Evolutionary conservation across 2,888 invertebrate species (phyloP), one percentile per base, ranked within the genome.

Genomic region (Matsumyia berberina): DNA sequence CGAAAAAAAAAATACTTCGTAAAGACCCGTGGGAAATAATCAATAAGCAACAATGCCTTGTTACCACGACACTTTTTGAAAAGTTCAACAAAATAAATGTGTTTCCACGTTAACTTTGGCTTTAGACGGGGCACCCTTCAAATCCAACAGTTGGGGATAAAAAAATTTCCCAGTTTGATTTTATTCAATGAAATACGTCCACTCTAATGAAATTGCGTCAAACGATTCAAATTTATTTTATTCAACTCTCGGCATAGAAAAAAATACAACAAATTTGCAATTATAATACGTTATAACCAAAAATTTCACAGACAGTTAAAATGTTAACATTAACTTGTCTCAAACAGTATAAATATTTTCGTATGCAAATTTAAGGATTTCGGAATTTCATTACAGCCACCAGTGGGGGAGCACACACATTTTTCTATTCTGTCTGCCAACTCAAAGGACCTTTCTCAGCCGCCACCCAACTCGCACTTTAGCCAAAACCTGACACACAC

Each of bases 361-460:
- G 42, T 78, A 82, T 78, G 82, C 60, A 72, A 82, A 82, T 82
- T 66, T 33, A 55, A 46, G 66, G 53, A 78, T 82, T 83, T 73
- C 35, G 62, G 78, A 83, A 83, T 83, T 83, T 78, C 78, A 78
- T 83, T 78, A 78, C 73, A 78, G 44, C 51, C 35, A 69, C 17
- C 15, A 44, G 29, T 55, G 33, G 31, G n/a, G 19, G 46, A 49
- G 53, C 4, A 24, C 24, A 69, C 57, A 57, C 33, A 60, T 60
- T 77, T 58, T 12, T 53, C 46, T 72, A 49, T 77, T 44, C 58
- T 39, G 62, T 64, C 58, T 72, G 51, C 12, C 37, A 55, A 55
- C 39, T 42, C 39, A 58, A 58, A 64, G 64, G 77, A 78, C 72
- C 64, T 44, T 49, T 58, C 31, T 17, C 57, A 55, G 57, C 58